These are phyloP conservation scores for Semotilus atromaculatus DNA, from an alignment of 2,797 vertebrate genomes.

Conservation along the genomic window DNA sequence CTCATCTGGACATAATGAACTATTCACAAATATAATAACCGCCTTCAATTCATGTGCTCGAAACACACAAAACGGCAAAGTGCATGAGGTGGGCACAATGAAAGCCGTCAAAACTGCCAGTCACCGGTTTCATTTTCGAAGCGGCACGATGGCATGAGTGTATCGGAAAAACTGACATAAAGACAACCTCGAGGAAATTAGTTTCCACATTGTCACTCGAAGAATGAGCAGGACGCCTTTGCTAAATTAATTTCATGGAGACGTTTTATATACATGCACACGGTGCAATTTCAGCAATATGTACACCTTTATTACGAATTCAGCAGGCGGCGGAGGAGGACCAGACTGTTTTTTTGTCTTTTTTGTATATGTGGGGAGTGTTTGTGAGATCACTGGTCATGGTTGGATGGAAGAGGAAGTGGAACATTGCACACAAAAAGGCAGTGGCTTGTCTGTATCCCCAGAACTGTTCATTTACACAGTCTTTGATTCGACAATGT, in stretches of 20 bases:
- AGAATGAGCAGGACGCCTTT: slow-evolving; percentile 28
- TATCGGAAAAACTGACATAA: slow-evolving; percentile 37
- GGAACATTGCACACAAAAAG: slow-evolving; percentile 61
- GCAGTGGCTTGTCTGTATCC: slow-evolving; percentile 64
- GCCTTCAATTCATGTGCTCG: slow-evolving; percentile 10
- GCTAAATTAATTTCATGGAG: slow-evolving; percentile 30
- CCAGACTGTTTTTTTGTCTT: not conserved
- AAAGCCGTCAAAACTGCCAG: slow-evolving; percentile 25
- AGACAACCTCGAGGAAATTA: slow-evolving; percentile 32
- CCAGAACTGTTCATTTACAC: slow-evolving; percentile 63
- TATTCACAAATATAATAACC: slow-evolving; percentile 48
- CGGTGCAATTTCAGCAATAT: slow-evolving; percentile 14
- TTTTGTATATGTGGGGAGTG: slow-evolving; percentile 55
- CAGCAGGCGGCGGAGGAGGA: not conserved
- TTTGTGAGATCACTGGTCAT: slow-evolving; percentile 56
- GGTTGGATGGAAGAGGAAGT: slow-evolving; percentile 64
- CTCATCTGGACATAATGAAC: slow-evolving; percentile 8
- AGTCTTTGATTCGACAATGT: slow-evolving; percentile 73
- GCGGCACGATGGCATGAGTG: not conserved
- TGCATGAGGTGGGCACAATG: not conserved
- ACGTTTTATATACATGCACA: slow-evolving; percentile 2
- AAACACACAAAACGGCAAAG: slow-evolving; percentile 18
- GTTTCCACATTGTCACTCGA: slow-evolving; percentile 19
- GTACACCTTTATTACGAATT: slow-evolving; percentile 28
- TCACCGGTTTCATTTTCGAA: slow-evolving; percentile 18